Evolutionary conservation across 2,888 invertebrate genomes (phyloP), one percentile per base, ranked within the genome.

Genomic region (Stegophylla sp.): DNA sequence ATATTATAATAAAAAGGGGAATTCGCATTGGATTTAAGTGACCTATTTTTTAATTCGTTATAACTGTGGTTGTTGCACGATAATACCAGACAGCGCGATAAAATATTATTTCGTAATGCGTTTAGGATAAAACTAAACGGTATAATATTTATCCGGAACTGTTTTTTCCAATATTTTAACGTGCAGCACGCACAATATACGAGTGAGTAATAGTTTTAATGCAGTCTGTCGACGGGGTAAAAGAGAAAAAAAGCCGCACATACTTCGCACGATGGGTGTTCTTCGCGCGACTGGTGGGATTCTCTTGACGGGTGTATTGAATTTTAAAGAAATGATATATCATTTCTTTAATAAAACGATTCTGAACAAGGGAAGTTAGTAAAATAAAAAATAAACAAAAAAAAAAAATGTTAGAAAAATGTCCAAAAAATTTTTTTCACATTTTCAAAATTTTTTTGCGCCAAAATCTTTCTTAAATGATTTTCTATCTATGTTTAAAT

Each of bases 11-110:
- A 34, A 5, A 20, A 63, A 20, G 48, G 34, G 10, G 9, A 74
- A 23, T 48, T 74, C 20, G 20, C 28, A 48, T 74, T 74, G 48
- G 48, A 74, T 74, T 63, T 73, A 73, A 73, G 72, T 43, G 72
- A 73, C 45, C 72, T 45, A 59, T 73, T n/a, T n/a, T n/a, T 73
- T 73, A 73, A 73, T 56, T 43, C 23, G 34, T 41, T 43, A 53
- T 26, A 45, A 43, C 12, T 12, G 9, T 5, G 12, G 17, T 34
- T 34, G 17, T 34, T 34, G 34, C 53, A 53, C 53, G 34, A 15
- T 51, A 28, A 15, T 69, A 51, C 7, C 51, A 71, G 67, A 69
- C 48, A n/a, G 9, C n/a, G 15, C 10, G 66, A 17, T 17, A 43
- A 17, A 15, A 9, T 20, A 10, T 17, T n/a, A 48, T 48, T n/a